Conservation (phyloP, 1,140 invertebrate genomes). For the Zaprionus ornatus region DNA sequence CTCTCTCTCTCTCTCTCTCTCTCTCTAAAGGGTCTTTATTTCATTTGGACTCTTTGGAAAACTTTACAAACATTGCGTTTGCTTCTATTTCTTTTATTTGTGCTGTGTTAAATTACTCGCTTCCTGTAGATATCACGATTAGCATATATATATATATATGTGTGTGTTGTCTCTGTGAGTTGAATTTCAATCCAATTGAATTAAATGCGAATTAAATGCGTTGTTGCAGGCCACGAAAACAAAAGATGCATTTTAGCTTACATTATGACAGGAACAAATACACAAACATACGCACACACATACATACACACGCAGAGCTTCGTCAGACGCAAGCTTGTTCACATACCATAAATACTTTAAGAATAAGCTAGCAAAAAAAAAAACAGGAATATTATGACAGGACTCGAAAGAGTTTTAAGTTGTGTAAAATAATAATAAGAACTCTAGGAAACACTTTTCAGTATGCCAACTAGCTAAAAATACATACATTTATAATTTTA, state of each 20-base stretch:
- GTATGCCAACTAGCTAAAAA: no score
- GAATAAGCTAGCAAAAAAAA: not conserved
- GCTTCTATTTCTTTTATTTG: conserved; percentile 24
- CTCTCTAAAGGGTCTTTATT: not conserved
- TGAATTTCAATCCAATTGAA: conserved; percentile 69
- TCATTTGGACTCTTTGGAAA: not conserved
- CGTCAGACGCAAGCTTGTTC: conserved; percentile 13
- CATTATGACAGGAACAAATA: conserved; percentile 20
- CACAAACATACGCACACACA: conserved; percentile 6
- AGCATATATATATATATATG: conserved; percentile 1
- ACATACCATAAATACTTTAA: conserved; percentile 19
- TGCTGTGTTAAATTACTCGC: conserved; percentile 35
- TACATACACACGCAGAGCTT: conserved; percentile 3
- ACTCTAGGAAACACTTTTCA: no score
- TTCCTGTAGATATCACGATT: conserved; percentile 40
- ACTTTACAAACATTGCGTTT: not conserved
- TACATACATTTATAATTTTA: no score
- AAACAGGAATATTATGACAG: not conserved
- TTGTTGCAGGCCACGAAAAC: conserved; percentile 48
- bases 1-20: not conserved
- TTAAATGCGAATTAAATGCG: conserved; percentile 72
- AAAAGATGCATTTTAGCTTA: conserved; percentile 41
- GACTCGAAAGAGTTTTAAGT: not conserved
- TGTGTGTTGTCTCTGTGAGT: conserved; percentile 28
- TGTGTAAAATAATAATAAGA: no score